phyloP scores from a whole-genome alignment of 2,888 invertebrate species.

The Chalcis sispes region DNA sequence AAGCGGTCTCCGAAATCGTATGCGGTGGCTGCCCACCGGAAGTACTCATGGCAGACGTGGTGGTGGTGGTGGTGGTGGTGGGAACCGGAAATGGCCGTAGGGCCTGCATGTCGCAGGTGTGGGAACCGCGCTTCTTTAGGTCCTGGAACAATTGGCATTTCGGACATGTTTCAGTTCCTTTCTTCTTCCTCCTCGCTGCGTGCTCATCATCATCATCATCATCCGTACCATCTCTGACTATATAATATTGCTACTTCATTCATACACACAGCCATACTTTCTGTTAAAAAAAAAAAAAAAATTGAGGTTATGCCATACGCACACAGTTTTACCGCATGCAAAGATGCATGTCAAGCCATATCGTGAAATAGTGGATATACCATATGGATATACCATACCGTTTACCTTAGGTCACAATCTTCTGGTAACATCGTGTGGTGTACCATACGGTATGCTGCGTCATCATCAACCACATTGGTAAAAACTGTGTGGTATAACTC shows the following conservation, averaged over 20 bases:
- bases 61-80: constrained; percentile 66
- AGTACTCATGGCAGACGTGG: constrained; percentile 73
- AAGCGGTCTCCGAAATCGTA: constrained; percentile 70
- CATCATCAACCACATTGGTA: too few species aligned
- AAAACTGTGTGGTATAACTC: too few species aligned
- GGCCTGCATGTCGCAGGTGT: constrained; percentile 76
- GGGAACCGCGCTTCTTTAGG: constrained; percentile 76
- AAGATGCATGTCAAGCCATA: too few species aligned
- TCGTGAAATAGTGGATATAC: too few species aligned
- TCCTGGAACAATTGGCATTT: constrained; percentile 76
- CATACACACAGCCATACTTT: constrained; percentile 8
- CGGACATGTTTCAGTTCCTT: constrained; percentile 66
- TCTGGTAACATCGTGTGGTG: too few species aligned
- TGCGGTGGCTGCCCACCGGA: constrained; percentile 69
- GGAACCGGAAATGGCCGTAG: constrained; percentile 74
- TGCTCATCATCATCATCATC: constrained; percentile 22
- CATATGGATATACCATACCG: too few species aligned
- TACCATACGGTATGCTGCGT: too few species aligned
- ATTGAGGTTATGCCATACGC: neutral
- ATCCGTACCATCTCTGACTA: constrained; percentile 10
- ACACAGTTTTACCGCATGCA: too few species aligned
- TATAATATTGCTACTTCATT: constrained; percentile 4
- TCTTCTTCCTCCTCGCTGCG: constrained; percentile 19
- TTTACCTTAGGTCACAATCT: too few species aligned
- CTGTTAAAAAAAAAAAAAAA: constrained; percentile 18